Conservation (phyloP, 2,797 vertebrate species). For the Mus minutoides region DNA sequence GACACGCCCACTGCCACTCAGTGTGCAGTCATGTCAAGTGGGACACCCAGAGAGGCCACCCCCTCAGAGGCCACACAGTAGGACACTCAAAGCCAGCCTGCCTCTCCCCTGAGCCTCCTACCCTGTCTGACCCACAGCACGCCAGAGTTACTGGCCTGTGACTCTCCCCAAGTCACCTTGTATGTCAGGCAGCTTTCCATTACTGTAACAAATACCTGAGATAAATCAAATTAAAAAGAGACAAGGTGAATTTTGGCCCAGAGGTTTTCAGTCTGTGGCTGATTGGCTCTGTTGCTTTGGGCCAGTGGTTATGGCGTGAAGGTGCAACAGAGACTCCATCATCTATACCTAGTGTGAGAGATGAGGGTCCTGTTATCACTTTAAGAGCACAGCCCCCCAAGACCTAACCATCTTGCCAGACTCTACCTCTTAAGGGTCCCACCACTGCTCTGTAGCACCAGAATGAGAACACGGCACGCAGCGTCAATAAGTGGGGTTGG, state of each 20-base stretch:
- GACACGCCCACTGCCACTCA: neutral
- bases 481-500: neutral
- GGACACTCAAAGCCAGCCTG: neutral
- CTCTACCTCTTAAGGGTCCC: neutral
- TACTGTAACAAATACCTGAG: neutral
- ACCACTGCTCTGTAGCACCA: neutral
- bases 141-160: neutral
- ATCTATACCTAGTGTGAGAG: neutral
- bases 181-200: too few species aligned
- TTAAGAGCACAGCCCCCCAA: neutral
- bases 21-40: neutral
- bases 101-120: neutral
- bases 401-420: neutral
- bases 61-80: neutral
- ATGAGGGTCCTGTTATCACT: neutral
- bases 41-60: neutral
- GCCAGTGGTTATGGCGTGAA: neutral
- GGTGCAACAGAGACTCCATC: rapidly evolving
- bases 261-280: neutral
- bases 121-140: neutral
- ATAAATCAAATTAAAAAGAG: neutral
- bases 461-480: too few species aligned
- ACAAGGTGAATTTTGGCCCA: neutral
- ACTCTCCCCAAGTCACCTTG: too few species aligned
- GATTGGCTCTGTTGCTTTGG: neutral